Conservation (phyloP, 2,113 vertebrate genomes). For the Catharus bicknelli region DNA sequence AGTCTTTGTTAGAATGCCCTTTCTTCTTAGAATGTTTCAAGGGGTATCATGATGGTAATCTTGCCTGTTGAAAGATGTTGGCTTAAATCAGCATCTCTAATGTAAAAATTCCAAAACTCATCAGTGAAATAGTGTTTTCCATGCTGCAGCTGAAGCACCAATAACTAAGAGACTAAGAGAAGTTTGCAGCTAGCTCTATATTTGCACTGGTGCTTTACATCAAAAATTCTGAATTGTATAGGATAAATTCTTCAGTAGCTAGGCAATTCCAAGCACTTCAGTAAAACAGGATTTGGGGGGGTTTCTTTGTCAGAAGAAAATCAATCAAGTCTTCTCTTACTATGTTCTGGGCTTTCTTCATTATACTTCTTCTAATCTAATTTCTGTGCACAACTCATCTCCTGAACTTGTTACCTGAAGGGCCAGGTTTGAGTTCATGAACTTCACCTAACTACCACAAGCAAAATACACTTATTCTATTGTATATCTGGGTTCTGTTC, state of each 20-base stretch:
- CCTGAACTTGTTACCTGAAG: neutral
- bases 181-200: neutral
- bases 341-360: neutral
- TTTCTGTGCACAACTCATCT: neutral
- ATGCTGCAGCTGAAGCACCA: neutral
- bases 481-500: neutral
- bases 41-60: neutral
- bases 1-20: neutral
- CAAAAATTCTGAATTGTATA: fast-evolving
- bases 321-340: neutral
- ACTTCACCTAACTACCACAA: neutral
- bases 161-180: neutral
- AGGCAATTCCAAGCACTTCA: neutral
- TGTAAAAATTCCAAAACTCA: neutral
- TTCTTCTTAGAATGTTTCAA: neutral
- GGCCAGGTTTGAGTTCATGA: fast-evolving
- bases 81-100: neutral
- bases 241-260: neutral
- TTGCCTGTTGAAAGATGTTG: neutral
- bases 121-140: neutral
- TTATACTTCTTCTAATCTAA: neutral
- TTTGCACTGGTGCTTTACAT: neutral
- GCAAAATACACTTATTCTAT: neutral
- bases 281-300: neutral
- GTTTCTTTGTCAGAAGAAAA: neutral